Evolutionary conservation across 2,797 vertebrate genomes (phyloP), one percentile per base, ranked within the genome.

Genomic region (Anguilla marmorata): DNA sequence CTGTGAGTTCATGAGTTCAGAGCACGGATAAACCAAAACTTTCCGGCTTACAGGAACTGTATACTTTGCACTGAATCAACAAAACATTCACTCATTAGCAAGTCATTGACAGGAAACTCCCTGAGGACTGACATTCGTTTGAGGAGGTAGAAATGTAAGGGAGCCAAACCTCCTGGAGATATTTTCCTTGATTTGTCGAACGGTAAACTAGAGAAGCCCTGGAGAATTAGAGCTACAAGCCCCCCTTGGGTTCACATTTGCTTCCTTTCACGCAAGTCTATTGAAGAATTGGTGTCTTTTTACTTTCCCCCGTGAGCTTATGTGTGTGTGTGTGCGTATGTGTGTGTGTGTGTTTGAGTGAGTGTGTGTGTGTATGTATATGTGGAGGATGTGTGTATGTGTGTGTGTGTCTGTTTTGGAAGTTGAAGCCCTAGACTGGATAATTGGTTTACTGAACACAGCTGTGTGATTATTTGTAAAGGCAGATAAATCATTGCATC

Each of bases 401-500:
- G 41, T 45, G 41, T 45, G 41, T 6, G 2, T 41, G 33, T 58
- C 8, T 24, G 60, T 87, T 41, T 48, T 48, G 48, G 48, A 45
- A 82, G 37, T 58, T 84, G n/a, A 48, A 66, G 37, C 33, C 30
- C 16, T 76, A 5, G 14, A 37, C 74, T 41, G 30, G 33, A 41
- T 41, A 76, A 76, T 16, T 12, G 19, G 69, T 12, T 74, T 37
- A 33, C 27, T 30, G 19, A 76, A 76, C 12, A 60, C 21, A 24
- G 24, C 11, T 1, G n/a, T 66, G 30, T 87, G 56, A 69, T 54
- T 50, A 87, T 79, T 87, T 83, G 16, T 33, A 84, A 83, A 54
- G 58, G 37, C 54, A 87, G 76, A 48, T 58, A 84, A 84, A 87
- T 60, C 72, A 58, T 80, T 72, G 30, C 48, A 76, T 79, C 86